Evolutionary conservation across 2,888 invertebrate genomes (phyloP).

Genomic region (Cephus spinipes): DNA sequence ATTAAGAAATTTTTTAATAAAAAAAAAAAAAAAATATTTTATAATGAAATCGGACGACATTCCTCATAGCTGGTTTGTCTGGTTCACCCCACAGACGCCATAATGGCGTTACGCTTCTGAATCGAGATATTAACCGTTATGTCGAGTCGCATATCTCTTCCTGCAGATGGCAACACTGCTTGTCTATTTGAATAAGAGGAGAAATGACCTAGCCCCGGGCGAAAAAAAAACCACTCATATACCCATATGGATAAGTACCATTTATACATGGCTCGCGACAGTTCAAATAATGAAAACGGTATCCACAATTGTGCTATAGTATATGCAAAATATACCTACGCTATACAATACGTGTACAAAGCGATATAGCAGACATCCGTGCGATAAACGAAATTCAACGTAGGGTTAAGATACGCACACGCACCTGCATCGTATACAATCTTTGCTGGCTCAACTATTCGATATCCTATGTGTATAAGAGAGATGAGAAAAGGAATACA

Average conservation of each 20-base stretch:
- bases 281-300: neutral
- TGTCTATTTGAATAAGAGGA: neutral
- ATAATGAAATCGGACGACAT: neutral
- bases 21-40: neutral
- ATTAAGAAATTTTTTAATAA: neutral
- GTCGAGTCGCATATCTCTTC: neutral
- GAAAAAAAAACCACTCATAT: neutral
- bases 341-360: too few relatives aligned
- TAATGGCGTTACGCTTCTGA: neutral
- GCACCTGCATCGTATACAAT: neutral
- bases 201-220: neutral
- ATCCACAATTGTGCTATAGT: too few relatives aligned
- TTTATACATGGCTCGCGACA: neutral
- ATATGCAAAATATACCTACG: too few relatives aligned
- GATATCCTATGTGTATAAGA: neutral
- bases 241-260: neutral
- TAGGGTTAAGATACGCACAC: neutral
- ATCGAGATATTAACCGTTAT: neutral
- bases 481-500: neutral
- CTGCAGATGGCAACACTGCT: neutral
- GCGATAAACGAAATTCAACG: neutral
- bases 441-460: neutral
- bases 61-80: constrained; percentile 2
- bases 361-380: neutral
- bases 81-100: neutral